Evolutionary conservation across 2,797 vertebrate genomes (phyloP).

Genomic region (Prionace glauca): DNA sequence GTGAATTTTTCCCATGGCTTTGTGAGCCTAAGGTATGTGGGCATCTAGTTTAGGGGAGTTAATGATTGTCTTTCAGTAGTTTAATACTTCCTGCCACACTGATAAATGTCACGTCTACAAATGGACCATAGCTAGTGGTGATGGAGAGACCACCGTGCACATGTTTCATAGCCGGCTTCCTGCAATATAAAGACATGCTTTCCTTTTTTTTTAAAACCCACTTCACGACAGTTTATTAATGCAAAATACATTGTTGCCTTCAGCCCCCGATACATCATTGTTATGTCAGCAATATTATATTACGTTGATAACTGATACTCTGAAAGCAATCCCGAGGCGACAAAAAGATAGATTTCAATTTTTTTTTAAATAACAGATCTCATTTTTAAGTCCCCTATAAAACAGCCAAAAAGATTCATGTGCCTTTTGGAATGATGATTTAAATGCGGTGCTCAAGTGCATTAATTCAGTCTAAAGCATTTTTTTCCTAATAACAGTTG

Average conservation of each 20-base stretch:
- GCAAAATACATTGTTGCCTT: slow-evolving; percentile 72
- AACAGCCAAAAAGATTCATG: slow-evolving; percentile 54
- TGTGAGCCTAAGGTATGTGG: slow-evolving; percentile 64
- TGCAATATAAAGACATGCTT: slow-evolving; percentile 79
- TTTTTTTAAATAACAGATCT: slow-evolving; percentile 58
- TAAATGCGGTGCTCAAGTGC: slow-evolving; percentile 21
- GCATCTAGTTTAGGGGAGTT: slow-evolving; percentile 69
- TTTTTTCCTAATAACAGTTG: slow-evolving; percentile 36
- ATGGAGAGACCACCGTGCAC: slow-evolving; percentile 75
- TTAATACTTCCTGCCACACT: slow-evolving; percentile 85
- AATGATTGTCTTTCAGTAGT: slow-evolving; percentile 82
- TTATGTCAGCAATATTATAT: slow-evolving; percentile 98
- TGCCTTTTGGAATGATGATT: slow-evolving; percentile 33
- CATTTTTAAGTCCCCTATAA: slow-evolving; percentile 73
- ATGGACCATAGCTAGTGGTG: slow-evolving; percentile 84
- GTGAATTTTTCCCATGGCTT: slow-evolving; percentile 74
- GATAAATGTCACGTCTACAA: slow-evolving; percentile 81
- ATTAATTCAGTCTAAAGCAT: slow-evolving; percentile 36
- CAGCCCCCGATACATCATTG: slow-evolving; percentile 87
- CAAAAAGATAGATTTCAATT: slow-evolving; percentile 76
- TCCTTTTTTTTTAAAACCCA: slow-evolving; percentile 52
- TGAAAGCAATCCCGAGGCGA: slow-evolving; percentile 78
- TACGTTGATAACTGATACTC: slow-evolving; percentile 80
- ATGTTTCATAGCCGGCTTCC: slow-evolving; percentile 69
- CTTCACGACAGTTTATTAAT: slow-evolving; percentile 84